phyloP scores from a whole-genome alignment of 2,113 vertebrate genomes.

The Pleuronectes platessa region DNA sequence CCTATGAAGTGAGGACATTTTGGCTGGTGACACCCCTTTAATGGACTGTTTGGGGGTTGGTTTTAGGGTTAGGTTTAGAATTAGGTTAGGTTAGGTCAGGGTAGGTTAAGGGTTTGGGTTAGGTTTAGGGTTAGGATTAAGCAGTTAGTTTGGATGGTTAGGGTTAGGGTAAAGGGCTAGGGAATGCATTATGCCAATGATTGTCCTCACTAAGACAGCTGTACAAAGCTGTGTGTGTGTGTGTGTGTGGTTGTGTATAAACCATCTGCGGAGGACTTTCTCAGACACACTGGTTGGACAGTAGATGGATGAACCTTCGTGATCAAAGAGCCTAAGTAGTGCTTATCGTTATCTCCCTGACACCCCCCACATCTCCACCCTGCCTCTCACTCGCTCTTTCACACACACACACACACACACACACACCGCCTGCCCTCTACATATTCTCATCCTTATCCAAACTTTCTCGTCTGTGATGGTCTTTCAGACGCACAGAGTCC shows the following conservation, averaged over 20 bases:
- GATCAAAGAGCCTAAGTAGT: constrained; percentile 81
- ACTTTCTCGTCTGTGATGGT: not conserved
- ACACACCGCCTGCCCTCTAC: constrained; percentile 4
- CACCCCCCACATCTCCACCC: not conserved
- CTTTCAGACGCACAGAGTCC: constrained; percentile 10
- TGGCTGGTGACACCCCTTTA: too few relatives aligned
- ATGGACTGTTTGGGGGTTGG: too few relatives aligned
- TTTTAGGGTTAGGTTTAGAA: too few relatives aligned
- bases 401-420: constrained; percentile 5
- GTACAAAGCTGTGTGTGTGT: constrained; percentile 10
- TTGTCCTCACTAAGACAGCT: too few relatives aligned
- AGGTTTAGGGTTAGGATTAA: too few relatives aligned
- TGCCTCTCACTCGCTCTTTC: not conserved
- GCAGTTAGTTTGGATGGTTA: too few relatives aligned
- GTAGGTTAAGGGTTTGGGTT: too few relatives aligned
- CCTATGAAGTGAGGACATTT: too few relatives aligned
- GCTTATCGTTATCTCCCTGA: constrained; percentile 71
- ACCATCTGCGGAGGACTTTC: constrained; percentile 70
- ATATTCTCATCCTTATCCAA: constrained; percentile 27
- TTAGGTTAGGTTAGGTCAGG: too few relatives aligned
- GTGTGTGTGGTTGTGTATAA: constrained; percentile 33
- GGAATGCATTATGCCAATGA: too few relatives aligned
- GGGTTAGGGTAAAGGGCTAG: too few relatives aligned
- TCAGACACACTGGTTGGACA: constrained; percentile 64
- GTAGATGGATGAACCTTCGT: constrained; percentile 72